Percentiles rank a stretch among this genome's conserved stretches.
phyloP scores from a whole-genome alignment of 2,113 vertebrate species.

The Phaethon lepturus region DNA sequence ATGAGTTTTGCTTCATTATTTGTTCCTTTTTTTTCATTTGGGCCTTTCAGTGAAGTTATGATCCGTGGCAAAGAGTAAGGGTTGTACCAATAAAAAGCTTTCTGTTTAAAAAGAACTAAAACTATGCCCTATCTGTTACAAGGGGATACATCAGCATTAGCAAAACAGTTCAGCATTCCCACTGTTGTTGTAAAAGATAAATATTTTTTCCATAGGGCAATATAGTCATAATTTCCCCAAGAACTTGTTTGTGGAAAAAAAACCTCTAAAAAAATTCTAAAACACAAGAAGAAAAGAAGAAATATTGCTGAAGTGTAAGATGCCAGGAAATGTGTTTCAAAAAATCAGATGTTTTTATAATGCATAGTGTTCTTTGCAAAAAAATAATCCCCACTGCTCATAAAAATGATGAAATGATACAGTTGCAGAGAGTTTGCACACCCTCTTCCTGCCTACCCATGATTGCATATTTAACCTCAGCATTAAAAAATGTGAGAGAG shows the following conservation, averaged over 20 bases:
- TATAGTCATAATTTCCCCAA: background rate
- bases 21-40: background rate
- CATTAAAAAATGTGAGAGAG: slow-evolving; percentile 52
- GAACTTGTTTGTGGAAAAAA: background rate
- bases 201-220: background rate
- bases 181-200: background rate
- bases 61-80: background rate
- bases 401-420: slow-evolving; percentile 63
- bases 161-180: background rate
- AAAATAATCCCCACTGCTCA: slow-evolving; percentile 40
- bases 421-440: slow-evolving; percentile 52
- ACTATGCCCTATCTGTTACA: background rate
- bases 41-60: slow-evolving; percentile 12
- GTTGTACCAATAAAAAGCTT: background rate
- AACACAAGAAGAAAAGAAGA: background rate
- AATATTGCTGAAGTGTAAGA: slow-evolving; percentile 16
- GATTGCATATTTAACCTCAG: slow-evolving; percentile 56
- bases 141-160: background rate
- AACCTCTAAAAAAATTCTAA: background rate
- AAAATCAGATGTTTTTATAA: slow-evolving; percentile 59
- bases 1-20: background rate
- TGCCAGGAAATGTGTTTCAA: slow-evolving; percentile 38
- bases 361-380: slow-evolving; percentile 34
- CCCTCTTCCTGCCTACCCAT: slow-evolving; percentile 46
- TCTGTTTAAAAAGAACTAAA: slow-evolving; percentile 8